Evolutionary conservation across 2,888 invertebrate species (phyloP).

Genomic region (Eristalis arbustorum): DNA sequence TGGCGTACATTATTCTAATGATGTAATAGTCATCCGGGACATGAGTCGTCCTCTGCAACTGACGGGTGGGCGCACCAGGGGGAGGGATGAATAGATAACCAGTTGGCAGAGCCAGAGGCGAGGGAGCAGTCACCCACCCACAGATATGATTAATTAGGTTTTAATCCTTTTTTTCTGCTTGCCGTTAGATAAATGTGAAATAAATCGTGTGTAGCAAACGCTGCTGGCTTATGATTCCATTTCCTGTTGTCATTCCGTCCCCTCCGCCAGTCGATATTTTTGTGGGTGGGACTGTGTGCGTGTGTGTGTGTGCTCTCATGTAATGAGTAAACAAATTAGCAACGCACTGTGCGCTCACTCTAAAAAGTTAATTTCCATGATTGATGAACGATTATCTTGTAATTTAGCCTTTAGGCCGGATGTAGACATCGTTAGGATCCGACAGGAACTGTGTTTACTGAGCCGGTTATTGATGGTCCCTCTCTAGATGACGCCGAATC

Average conservation of each 20-base stretch:
- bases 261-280: neutral
- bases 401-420: slow-evolving; percentile 20
- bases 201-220: slow-evolving; percentile 26
- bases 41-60: neutral
- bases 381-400: slow-evolving; percentile 50
- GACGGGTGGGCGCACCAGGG: neutral
- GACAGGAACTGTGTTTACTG: slow-evolving; percentile 16
- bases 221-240: slow-evolving; percentile 26
- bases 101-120: neutral
- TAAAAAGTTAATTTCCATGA: slow-evolving; percentile 53
- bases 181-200: slow-evolving; percentile 15
- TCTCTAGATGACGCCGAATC: neutral
- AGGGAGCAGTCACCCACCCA: neutral
- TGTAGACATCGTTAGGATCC: slow-evolving; percentile 23
- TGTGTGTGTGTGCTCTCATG: neutral
- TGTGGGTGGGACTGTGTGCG: neutral
- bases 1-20: slow-evolving; percentile 50
- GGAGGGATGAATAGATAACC: neutral
- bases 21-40: slow-evolving; percentile 30
- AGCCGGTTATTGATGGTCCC: neutral
- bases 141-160: slow-evolving; percentile 37
- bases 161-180: slow-evolving; percentile 6
- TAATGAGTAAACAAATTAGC: slow-evolving; percentile 47
- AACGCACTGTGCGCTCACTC: neutral
- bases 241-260: slow-evolving; percentile 15